These are phyloP conservation scores for Neofelis nebulosa DNA, from an alignment of 2,113 vertebrate genomes.

Conservation along the genomic window DNA sequence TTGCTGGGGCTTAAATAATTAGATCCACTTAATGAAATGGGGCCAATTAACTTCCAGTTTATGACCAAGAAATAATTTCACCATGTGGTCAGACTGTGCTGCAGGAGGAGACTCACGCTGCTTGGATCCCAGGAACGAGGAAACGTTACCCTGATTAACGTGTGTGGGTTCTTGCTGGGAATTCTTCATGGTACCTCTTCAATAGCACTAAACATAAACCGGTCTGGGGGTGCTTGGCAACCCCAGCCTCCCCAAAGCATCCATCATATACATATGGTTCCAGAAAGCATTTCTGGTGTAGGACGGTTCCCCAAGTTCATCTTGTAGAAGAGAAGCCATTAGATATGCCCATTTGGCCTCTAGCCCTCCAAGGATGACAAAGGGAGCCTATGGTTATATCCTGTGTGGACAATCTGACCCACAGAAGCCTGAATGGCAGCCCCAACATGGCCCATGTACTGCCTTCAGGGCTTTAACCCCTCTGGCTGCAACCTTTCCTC, in stretches of 20 bases:
- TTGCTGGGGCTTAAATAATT: neutral
- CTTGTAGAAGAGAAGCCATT: too few species aligned
- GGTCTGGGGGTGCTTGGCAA: neutral
- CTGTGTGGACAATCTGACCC: fast-evolving
- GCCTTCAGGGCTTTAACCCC: fast-evolving
- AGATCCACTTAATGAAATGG: slow-evolving; percentile 9
- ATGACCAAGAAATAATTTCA: neutral
- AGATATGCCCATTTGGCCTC: too few species aligned
- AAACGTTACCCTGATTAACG: fast-evolving
- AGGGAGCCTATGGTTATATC: fast-evolving
- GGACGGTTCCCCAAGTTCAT: neutral
- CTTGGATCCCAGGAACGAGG: neutral
- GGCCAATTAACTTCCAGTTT: neutral
- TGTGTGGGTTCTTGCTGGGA: fast-evolving
- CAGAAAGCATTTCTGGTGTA: neutral
- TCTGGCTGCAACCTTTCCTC: neutral
- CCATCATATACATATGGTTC: fast-evolving
- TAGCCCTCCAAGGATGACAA: fast-evolving
- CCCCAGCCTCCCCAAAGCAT: neutral
- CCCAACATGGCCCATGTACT: fast-evolving
- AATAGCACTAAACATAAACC: fast-evolving
- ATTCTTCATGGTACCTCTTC: fast-evolving
- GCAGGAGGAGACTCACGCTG: fast-evolving
- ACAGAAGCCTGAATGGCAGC: neutral
- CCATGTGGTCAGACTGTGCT: neutral